Evolutionary conservation across 2,113 vertebrate genomes (phyloP).

Genomic region (Catharus bicknelli): DNA sequence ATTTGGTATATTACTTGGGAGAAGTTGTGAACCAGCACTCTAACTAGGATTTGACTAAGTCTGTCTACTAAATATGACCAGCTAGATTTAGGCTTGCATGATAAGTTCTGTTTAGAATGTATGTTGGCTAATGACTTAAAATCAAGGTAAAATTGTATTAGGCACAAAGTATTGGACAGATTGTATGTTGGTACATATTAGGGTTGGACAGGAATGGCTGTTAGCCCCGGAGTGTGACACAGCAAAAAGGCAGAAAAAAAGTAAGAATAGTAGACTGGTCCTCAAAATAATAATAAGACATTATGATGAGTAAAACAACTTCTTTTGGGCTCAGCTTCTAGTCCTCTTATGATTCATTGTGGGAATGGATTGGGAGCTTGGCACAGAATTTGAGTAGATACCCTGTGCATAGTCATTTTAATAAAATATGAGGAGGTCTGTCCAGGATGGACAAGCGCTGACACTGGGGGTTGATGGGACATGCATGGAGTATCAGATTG

Average conservation of each 20-base stretch:
- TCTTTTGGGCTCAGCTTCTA: background rate
- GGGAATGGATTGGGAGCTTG: background rate
- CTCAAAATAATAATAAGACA: background rate
- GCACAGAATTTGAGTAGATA: background rate
- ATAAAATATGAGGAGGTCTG: background rate
- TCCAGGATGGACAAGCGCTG: background rate
- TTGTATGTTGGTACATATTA: background rate
- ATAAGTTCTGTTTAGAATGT: background rate
- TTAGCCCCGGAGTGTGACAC: background rate
- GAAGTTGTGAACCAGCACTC: background rate
- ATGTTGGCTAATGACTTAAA: background rate
- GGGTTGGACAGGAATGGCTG: background rate
- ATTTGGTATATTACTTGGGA: background rate
- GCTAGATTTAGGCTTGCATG: background rate
- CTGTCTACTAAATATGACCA: background rate
- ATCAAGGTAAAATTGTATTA: background rate
- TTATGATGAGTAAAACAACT: background rate
- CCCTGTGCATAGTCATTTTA: background rate
- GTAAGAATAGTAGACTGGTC: background rate
- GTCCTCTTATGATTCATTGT: background rate
- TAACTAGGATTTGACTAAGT: background rate
- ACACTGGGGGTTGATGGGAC: background rate
- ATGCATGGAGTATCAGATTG: background rate
- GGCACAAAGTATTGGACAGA: background rate
- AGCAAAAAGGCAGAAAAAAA: background rate